A percentile compares a stretch with the other conserved stretches of the same genome.
phyloP scores from a whole-genome alignment of 2,888 invertebrate genomes.

The Cordilura impudica region DNA sequence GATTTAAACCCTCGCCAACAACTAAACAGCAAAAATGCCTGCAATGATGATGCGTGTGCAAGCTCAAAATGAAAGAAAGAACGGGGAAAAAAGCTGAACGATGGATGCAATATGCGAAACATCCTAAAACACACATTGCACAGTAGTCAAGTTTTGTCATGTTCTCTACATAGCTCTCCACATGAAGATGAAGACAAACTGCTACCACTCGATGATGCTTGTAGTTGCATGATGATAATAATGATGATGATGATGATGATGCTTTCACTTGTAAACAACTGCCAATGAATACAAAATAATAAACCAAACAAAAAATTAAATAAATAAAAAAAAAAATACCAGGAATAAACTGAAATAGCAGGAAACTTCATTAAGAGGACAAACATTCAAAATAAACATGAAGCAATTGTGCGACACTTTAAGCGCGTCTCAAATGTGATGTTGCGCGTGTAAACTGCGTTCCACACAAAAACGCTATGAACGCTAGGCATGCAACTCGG shows the following conservation, averaged over 20 bases:
- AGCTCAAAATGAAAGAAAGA: constrained; percentile 12
- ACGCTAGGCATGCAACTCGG: constrained; percentile 68
- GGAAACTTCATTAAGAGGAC: constrained; percentile 44
- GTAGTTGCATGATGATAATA: constrained; percentile 23
- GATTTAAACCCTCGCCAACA: constrained; percentile 29
- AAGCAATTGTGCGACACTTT: constrained; percentile 60
- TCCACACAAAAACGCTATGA: constrained; percentile 63
- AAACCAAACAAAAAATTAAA: constrained; percentile 4
- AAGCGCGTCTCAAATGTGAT: constrained; percentile 61
- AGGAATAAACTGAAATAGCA: neutral
- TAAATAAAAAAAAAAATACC: neutral
- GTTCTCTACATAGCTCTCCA: constrained; percentile 53
- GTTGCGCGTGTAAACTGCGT: constrained; percentile 66
- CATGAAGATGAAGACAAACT: constrained; percentile 60
- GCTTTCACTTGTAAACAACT: constrained; percentile 48
- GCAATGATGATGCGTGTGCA: constrained; percentile 45
- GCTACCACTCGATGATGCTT: constrained; percentile 54
- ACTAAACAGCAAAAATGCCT: constrained; percentile 17
- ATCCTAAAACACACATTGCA: constrained; percentile 56
- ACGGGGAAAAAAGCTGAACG: constrained; percentile 35
- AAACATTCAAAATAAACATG: constrained; percentile 9
- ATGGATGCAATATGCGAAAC: constrained; percentile 56
- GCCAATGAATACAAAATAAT: neutral
- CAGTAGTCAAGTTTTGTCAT: constrained; percentile 63
- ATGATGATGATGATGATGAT: constrained; percentile 31